Percentiles rank a stretch among this genome's conserved stretches.
These are phyloP conservation scores for Dioctria rufipes DNA, from an alignment of 2,888 invertebrate species.

Conservation along the genomic window DNA sequence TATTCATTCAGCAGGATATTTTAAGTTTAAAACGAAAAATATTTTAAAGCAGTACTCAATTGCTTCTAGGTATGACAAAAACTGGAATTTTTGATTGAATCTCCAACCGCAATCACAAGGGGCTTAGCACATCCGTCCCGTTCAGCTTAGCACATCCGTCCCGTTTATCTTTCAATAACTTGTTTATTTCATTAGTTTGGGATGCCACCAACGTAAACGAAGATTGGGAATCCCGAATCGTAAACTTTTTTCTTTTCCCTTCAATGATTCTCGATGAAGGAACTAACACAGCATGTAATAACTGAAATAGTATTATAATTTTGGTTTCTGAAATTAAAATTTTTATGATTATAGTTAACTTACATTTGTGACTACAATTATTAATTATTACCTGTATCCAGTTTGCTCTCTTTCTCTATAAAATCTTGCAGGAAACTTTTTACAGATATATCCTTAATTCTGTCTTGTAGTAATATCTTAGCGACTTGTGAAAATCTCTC, in stretches of 20 bases:
- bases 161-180: neutral
- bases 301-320: neutral
- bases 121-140: too few species aligned
- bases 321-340: neutral
- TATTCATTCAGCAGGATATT: neutral
- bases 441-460: too few species aligned
- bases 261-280: conserved; percentile 7
- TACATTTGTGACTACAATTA: too few species aligned
- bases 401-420: too few species aligned
- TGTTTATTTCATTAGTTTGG: neutral
- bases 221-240: conserved; percentile 17
- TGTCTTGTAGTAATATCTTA: too few species aligned
- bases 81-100: neutral
- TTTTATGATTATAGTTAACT: too few species aligned
- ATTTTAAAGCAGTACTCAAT: neutral
- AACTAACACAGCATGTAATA: conserved; percentile 17
- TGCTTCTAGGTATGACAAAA: neutral
- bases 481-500: too few species aligned
- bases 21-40: neutral
- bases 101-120: neutral
- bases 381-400: too few species aligned
- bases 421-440: too few species aligned
- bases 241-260: conserved; percentile 26
- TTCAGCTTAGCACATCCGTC: neutral
- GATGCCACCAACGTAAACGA: neutral